Evolutionary conservation across 2,888 invertebrate species (phyloP).

Genomic region (Metalampra italica): DNA sequence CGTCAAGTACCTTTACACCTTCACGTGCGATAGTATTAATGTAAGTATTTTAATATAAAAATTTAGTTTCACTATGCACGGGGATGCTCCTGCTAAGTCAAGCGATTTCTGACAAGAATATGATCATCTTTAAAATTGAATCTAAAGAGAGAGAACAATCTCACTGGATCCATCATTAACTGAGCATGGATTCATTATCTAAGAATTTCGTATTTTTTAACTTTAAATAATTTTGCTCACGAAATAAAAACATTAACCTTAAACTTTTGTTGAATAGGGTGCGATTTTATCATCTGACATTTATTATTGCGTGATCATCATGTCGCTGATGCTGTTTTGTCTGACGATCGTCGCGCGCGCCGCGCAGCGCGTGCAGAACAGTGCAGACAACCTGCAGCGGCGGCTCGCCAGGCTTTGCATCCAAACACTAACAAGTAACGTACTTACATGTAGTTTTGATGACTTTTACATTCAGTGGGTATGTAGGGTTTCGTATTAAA

Average conservation of each 20-base stretch:
- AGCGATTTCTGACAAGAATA: not conserved
- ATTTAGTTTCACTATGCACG: not conserved
- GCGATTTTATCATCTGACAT: not conserved
- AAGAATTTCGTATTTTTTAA: not conserved
- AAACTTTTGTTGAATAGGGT: not conserved
- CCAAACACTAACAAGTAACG: not conserved
- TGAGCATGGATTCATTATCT: not conserved
- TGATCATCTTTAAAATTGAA: not conserved
- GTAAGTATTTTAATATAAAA: constrained; percentile 18
- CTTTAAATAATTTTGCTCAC: too few species aligned
- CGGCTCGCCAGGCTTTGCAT: not conserved
- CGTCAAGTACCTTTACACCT: constrained; percentile 23
- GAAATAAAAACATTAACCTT: too few species aligned
- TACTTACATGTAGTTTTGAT: not conserved
- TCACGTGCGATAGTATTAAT: constrained; percentile 15
- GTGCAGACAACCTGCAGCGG: not conserved
- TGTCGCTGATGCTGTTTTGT: not conserved
- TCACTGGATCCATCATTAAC: not conserved
- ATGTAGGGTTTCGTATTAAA: not conserved
- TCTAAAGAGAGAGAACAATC: not conserved
- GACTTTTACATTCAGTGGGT: not conserved
- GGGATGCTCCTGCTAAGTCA: not conserved
- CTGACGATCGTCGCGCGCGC: not conserved
- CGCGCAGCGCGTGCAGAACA: not conserved
- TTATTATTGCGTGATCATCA: not conserved